These are phyloP conservation scores for Streptopelia turtur DNA, from an alignment of 2,797 vertebrate species.

Conservation along the genomic window DNA sequence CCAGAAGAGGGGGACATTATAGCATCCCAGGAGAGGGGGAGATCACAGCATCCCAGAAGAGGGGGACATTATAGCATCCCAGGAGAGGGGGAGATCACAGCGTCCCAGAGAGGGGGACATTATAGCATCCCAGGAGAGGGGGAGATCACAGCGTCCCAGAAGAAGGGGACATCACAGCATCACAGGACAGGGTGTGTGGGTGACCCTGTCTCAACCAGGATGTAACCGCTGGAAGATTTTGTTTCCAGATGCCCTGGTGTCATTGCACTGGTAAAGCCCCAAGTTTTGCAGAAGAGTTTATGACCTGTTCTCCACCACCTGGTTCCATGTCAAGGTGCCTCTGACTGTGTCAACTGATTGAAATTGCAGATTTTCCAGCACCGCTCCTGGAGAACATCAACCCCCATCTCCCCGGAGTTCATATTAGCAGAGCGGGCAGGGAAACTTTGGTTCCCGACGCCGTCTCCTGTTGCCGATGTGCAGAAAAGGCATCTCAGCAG, in stretches of 20 bases:
- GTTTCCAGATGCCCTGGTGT: neutral
- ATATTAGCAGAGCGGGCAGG: neutral
- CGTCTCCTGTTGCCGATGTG: rapidly evolving
- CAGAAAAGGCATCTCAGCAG: neutral
- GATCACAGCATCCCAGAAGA: neutral
- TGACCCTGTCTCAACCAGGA: neutral
- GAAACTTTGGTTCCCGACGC: rapidly evolving
- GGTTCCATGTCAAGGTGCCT: rapidly evolving
- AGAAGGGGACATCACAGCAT: no score
- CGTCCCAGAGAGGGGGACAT: no score
- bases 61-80: neutral
- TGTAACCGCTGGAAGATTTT: neutral
- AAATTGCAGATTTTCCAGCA: neutral
- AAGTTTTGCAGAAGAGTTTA: neutral
- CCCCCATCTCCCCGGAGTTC: neutral
- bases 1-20: no score
- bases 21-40: neutral
- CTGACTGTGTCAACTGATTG: neutral
- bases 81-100: neutral
- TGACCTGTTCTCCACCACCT: neutral
- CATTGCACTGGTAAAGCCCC: neutral
- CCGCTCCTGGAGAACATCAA: neutral
- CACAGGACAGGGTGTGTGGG: neutral
- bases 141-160: neutral
- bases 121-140: no score